Evolutionary conservation across 2,797 vertebrate species (phyloP).

Genomic region (Spondyliosoma cantharus): DNA sequence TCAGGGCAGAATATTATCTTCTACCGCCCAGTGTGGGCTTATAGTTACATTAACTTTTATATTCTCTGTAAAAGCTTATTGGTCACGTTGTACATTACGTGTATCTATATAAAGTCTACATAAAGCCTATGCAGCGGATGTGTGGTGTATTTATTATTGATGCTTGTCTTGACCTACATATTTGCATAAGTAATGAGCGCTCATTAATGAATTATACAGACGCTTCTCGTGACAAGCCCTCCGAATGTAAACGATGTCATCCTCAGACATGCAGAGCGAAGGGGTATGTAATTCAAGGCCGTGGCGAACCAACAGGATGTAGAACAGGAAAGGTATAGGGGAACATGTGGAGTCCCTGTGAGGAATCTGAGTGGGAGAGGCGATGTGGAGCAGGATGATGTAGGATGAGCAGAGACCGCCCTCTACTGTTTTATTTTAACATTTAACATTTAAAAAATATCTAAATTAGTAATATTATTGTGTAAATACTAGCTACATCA

Average conservation of each 20-base stretch:
- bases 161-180: slow-evolving; percentile 67
- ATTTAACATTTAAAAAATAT: too few relatives aligned
- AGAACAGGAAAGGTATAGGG: background rate
- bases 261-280: background rate
- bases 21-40: slow-evolving; percentile 74
- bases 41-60: slow-evolving; percentile 82
- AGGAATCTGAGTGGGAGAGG: background rate
- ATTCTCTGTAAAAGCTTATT: slow-evolving; percentile 84
- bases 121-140: slow-evolving; percentile 61
- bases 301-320: slow-evolving; percentile 22
- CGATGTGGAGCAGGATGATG: background rate
- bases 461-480: too few relatives aligned
- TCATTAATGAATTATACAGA: slow-evolving; percentile 43
- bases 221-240: background rate
- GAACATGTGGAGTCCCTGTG: background rate
- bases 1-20: slow-evolving; percentile 79
- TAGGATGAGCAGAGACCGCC: slow-evolving; percentile 33
- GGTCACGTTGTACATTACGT: slow-evolving; percentile 81
- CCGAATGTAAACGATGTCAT: background rate
- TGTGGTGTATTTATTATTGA: slow-evolving; percentile 69
- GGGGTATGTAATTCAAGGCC: background rate
- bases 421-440: slow-evolving; percentile 34
- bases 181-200: slow-evolving; percentile 52
- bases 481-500: too few relatives aligned
- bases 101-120: slow-evolving; percentile 84